A percentile compares a stretch with the other conserved stretches of the same genome.
Conservation (phyloP, 2,888 invertebrate species). For the Polydrusus cervinus region DNA sequence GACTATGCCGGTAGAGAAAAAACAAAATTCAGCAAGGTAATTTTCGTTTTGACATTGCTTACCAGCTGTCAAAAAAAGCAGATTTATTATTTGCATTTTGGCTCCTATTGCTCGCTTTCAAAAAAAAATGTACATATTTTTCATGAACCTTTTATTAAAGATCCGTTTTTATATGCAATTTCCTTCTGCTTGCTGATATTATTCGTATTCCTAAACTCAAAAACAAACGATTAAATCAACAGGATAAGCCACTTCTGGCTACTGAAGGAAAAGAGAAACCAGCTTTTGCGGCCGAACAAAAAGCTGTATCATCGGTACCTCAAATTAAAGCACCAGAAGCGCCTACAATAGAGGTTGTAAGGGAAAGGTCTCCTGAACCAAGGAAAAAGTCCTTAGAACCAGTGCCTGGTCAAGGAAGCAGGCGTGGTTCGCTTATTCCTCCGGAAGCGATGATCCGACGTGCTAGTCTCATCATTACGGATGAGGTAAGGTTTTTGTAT, state of each 20-base stretch:
- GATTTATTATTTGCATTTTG: too few relatives aligned
- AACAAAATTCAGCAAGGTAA: constrained; percentile 70
- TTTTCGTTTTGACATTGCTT: constrained; percentile 11
- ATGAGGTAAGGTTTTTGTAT: constrained; percentile 82
- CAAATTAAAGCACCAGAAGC: constrained; percentile 84
- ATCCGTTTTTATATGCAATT: background rate
- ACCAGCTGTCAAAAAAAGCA: background rate
- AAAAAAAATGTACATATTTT: background rate
- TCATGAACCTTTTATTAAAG: background rate
- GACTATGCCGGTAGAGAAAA: constrained; percentile 72
- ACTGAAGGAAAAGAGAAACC: constrained; percentile 59
- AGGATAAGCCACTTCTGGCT: constrained; percentile 66
- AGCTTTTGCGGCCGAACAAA: constrained; percentile 58
- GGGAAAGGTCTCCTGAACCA: constrained; percentile 81
- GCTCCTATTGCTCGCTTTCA: too few relatives aligned
- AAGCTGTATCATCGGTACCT: constrained; percentile 71
- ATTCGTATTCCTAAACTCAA: background rate
- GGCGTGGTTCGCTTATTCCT: constrained; percentile 91
- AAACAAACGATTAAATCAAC: constrained; percentile 27
- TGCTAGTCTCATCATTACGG: constrained; percentile 93
- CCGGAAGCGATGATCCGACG: constrained; percentile 90
- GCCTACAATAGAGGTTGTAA: constrained; percentile 91
- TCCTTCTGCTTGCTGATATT: constrained; percentile 7
- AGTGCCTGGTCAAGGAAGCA: constrained; percentile 74
- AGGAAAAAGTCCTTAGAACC: constrained; percentile 80